Conservation (phyloP, 2,797 vertebrate genomes). For the Mormyrus hasselquistii region DNA sequence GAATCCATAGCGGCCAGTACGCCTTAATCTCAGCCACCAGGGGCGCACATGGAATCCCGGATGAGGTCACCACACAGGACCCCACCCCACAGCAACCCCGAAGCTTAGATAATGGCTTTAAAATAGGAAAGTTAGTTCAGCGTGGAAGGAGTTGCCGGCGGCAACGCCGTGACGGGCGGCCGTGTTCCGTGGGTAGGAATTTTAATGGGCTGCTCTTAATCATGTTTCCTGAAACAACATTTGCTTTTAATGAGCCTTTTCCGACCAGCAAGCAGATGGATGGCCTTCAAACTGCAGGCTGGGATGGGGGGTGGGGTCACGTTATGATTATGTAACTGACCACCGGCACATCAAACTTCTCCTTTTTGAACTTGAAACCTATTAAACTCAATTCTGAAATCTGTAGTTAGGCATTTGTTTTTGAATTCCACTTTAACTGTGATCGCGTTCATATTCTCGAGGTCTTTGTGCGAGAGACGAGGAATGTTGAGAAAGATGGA, state of each 20-base stretch:
- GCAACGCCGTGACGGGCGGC: background rate
- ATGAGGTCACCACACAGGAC: background rate
- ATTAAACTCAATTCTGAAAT: background rate
- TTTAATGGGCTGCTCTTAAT: slow-evolving; percentile 40
- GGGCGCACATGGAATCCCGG: background rate
- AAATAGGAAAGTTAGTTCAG: slow-evolving; percentile 15
- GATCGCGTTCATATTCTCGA: background rate
- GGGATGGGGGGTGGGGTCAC: background rate
- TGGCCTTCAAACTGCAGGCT: background rate
- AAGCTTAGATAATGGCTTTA: slow-evolving; percentile 3
- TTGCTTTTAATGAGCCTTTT: slow-evolving; percentile 39
- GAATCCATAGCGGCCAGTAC: too few species aligned
- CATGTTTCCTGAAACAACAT: slow-evolving; percentile 37
- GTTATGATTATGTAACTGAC: background rate
- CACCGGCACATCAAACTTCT: background rate
- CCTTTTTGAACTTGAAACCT: background rate
- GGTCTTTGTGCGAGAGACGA: background rate
- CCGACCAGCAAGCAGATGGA: slow-evolving; percentile 16
- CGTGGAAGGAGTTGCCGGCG: background rate
- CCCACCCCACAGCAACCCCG: background rate
- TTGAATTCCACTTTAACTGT: background rate
- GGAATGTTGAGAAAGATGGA: background rate
- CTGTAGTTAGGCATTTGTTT: background rate
- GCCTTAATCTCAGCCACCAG: background rate
- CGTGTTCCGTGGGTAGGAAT: slow-evolving; percentile 30